Base-by-base conservation (phyloP, 2,888 invertebrate genomes). In the Acrocyrtus sp. region DNA sequence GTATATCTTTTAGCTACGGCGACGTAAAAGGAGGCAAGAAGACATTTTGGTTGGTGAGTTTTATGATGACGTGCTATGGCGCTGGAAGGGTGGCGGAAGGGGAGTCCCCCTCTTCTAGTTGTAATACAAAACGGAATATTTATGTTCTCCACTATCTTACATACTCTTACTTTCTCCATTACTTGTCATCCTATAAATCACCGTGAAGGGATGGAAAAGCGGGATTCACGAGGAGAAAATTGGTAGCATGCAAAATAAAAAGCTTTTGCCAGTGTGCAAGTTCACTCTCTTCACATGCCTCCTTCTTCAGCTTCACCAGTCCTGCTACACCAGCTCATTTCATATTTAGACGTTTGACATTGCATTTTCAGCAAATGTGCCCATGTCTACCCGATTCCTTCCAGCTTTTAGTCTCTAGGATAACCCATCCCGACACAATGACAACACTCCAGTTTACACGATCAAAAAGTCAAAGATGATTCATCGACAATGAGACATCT, bases 181-280 rank as follows among this genome's bases (percentile, higher is more conserved):
- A 29, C 62, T 62, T 62, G 62, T 62, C 62, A 62, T 22, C 51
- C 62, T 51, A 62, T 62, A 62, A 62, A 62, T 62, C 62, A 62
- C 41, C 41, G 15, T 39, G 62, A 43, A 43, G 56, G 45, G 22
- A 62, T 62, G 51, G n/a, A 51, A 51, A 34, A 51, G 43, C 21
- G 22, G 26, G 10, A 24, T 39, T 43, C 3, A 43, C n/a, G n/a
- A 58, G 26, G 17, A 50, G 51, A 51, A 56, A 39, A 39, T 15
- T 21, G 56, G 34, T 34, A 34, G 34, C 12, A 34, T 34, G 12
- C 12, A 8, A 34, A 5, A 12, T 34, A 34, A 34, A n/a, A n/a
- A n/a, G n/a, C n/a, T n/a, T n/a, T n/a, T n/a, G n/a, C n/a, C n/a
- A n/a, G n/a, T n/a, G n/a, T n/a, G n/a, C n/a, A n/a, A n/a, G n/a